phyloP scores from a whole-genome alignment of 30 jellyfish, hydroid and myxozoan genomes.

The Rhopilema esculentum region DNA sequence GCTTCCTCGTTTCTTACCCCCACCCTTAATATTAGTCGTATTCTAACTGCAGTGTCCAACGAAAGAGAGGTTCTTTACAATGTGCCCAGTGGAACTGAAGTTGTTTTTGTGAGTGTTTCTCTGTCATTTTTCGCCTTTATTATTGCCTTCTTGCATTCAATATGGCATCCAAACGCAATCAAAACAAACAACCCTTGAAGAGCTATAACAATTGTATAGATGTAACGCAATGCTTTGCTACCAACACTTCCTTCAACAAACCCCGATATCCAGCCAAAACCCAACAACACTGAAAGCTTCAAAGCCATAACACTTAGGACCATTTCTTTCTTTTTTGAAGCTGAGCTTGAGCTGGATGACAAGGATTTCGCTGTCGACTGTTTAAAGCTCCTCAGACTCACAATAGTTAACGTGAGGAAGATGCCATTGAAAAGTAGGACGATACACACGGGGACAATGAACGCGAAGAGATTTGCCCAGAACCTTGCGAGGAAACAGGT shows the following conservation, averaged over 20 bases:
- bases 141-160: slow-evolving; percentile 6
- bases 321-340: slow-evolving; percentile 17
- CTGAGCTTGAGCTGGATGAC: not conserved
- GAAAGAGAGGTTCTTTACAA: not conserved
- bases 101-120: not conserved
- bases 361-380: slow-evolving; percentile 9
- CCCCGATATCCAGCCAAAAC: slow-evolving; percentile 69
- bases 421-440: slow-evolving; percentile 33
- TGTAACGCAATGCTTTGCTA: slow-evolving; percentile 39
- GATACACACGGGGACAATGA: slow-evolving; percentile 32
- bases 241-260: slow-evolving; percentile 34
- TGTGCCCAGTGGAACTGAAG: not conserved
- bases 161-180: slow-evolving; percentile 70
- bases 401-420: slow-evolving; percentile 26
- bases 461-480: slow-evolving; percentile 66
- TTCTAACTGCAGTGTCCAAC: too few species aligned
- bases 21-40: too few species aligned
- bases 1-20: too few species aligned
- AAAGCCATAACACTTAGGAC: slow-evolving; percentile 39
- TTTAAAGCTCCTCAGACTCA: not conserved
- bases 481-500: slow-evolving; percentile 39
- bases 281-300: slow-evolving; percentile 51
- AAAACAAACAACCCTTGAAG: slow-evolving; percentile 59
- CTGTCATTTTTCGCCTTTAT: not conserved
- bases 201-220: slow-evolving; percentile 19